Base-by-base conservation (phyloP, 2,888 invertebrate species). In the Tenthredo notha region DNA sequence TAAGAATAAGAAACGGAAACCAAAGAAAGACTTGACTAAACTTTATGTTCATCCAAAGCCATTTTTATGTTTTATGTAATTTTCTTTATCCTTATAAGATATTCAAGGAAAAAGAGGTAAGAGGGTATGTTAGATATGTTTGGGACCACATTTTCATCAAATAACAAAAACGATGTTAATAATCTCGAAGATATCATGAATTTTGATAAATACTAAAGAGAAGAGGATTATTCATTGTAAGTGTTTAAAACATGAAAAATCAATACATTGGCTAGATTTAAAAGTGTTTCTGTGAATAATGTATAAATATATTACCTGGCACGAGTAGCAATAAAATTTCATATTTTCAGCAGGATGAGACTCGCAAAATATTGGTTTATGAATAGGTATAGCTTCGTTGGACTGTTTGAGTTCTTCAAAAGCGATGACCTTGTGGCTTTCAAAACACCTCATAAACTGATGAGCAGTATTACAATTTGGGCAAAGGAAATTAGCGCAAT, bases 391-490 rank as follows among this genome's bases (percentile, higher is more conserved):
- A 90, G 97, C 96, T 92, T 97, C 96, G 90, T 96, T 96, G 88
- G 97, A 96, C 90, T 95, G 95, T 90, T 96, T 96, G 92, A 98
- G 95, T 89, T 98, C 98, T 90, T 98, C 98, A 92, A 98, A 96
- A 70, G 97, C 96, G 84, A 98, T 96, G 61, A 98, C 98, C 93
- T 97, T 96, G 93, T 99, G 99, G 91, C 98, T 98, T 94, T 99
- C 98, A 93, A 99, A 99, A 94, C 98, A 98, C 88, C 98, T 96
- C 99, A 99, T 99, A 92, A 97, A 98, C 93, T 98, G 97, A 94
- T 99, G 99, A 85, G 99, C 99, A 65, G 98, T 97, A 91, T 98
- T 98, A 94, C 99, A 99, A 92, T 98, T 98, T 87, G 97, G 96
- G 94, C 99, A 99, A 80, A 99, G 95, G 93, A 98, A 97, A 94